These are phyloP conservation scores for Hypomecis atomaria DNA, from an alignment of 2,888 invertebrate species.

Conservation along the genomic window DNA sequence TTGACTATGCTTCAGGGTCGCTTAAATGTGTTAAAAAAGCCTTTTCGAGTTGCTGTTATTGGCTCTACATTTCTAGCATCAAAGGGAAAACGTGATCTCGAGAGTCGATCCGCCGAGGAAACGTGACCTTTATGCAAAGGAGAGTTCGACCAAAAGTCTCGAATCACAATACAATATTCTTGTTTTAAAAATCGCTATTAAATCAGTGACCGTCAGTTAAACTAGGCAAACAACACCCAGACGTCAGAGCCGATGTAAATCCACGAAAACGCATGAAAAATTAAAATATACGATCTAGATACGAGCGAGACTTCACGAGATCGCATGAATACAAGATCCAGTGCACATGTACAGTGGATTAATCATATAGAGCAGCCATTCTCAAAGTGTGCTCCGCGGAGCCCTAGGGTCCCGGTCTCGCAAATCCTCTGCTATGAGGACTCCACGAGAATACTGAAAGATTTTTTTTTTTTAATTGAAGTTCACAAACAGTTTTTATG, in stretches of 20 bases:
- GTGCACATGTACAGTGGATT: slow-evolving; percentile 40
- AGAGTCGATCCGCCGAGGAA: too few species aligned
- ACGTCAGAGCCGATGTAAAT: slow-evolving; percentile 15
- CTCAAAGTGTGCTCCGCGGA: too few species aligned
- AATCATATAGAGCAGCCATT: slow-evolving; percentile 37
- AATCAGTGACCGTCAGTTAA: slow-evolving; percentile 26
- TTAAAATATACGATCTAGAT: slow-evolving; percentile 17
- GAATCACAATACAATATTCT: slow-evolving; percentile 4
- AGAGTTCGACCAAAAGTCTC: not conserved
- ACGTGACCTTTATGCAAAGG: not conserved
- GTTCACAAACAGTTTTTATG: too few species aligned
- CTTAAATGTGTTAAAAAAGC: not conserved
- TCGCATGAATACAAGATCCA: slow-evolving; percentile 43
- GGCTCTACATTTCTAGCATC: not conserved
- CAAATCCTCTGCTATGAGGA: too few species aligned
- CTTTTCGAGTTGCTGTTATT: not conserved
- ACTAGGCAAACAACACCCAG: slow-evolving; percentile 16
- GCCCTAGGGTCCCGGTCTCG: too few species aligned
- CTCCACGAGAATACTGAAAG: too few species aligned
- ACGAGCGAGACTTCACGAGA: slow-evolving; percentile 15
- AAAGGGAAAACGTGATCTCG: not conserved
- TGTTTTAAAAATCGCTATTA: slow-evolving; percentile 18
- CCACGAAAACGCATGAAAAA: slow-evolving; percentile 27
- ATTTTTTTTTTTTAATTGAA: too few species aligned
- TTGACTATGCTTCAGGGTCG: too few species aligned